A percentile compares a stretch with the other conserved stretches of the same genome.
phyloP scores from a whole-genome alignment of 2,113 vertebrate species.

The Caranx melampygus region DNA sequence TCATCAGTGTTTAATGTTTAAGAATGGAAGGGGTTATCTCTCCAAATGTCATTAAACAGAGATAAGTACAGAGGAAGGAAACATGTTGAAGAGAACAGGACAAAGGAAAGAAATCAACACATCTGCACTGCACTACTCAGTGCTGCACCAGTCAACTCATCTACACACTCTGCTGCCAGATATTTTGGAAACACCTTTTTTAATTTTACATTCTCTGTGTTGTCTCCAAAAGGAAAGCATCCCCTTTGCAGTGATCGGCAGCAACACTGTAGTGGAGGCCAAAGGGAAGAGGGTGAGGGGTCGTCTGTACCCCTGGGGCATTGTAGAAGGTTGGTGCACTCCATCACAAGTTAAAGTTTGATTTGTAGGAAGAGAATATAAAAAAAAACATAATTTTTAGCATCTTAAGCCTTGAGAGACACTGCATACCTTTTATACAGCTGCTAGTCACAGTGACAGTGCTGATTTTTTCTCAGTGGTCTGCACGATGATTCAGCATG shows the following conservation, averaged over 20 bases:
- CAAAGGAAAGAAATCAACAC: neutral
- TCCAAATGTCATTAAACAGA: neutral
- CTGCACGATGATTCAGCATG: neutral
- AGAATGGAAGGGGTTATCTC: too few species aligned
- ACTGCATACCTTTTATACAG: neutral
- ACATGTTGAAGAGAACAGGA: neutral
- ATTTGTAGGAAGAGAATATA: neutral
- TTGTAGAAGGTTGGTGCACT: slow-evolving; percentile 90
- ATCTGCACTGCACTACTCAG: slow-evolving; percentile 34
- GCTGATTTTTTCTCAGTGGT: neutral
- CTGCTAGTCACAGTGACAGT: neutral
- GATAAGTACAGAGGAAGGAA: neutral
- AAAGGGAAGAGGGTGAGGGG: slow-evolving; percentile 93
- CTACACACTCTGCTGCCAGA: neutral
- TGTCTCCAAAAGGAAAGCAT: slow-evolving; percentile 90
- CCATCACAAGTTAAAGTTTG: neutral
- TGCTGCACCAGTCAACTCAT: neutral
- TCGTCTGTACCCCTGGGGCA: slow-evolving; percentile 85
- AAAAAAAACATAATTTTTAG: neutral
- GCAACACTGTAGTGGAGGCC: slow-evolving; percentile 96
- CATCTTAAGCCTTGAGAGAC: neutral
- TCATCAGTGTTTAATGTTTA: neutral
- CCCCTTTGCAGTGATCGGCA: slow-evolving; percentile 97
- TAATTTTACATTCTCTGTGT: slow-evolving; percentile 34
- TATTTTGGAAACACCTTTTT: neutral